Conservation (phyloP, 2,113 vertebrate species). For the Pimephales promelas region DNA sequence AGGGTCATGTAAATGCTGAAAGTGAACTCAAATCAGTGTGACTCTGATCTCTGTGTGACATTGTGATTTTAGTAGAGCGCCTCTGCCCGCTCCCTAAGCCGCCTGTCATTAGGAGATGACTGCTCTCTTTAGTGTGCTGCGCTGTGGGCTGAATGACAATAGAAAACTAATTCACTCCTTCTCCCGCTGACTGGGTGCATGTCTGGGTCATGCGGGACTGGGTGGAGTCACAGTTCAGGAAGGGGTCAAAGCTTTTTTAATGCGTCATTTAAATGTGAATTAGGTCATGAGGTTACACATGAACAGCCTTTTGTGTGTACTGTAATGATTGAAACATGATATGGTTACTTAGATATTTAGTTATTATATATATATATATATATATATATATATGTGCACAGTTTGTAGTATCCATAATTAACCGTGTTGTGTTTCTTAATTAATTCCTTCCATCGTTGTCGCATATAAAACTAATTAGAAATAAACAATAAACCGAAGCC, state of each 20-base stretch:
- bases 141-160: constrained; percentile 51
- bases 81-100: constrained; percentile 26
- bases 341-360: constrained; percentile 32
- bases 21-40: constrained; percentile 38
- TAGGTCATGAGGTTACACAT: constrained; percentile 15
- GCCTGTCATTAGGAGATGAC: constrained; percentile 44
- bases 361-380: no score
- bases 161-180: constrained; percentile 64
- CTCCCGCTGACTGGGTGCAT: constrained; percentile 74
- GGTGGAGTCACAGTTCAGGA: constrained; percentile 58
- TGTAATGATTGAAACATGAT: constrained; percentile 31
- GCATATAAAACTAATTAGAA: constrained; percentile 74
- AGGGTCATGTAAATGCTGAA: constrained; percentile 23
- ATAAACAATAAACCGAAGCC: constrained; percentile 59
- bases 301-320: not conserved
- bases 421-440: constrained; percentile 61
- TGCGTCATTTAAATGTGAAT: constrained; percentile 36
- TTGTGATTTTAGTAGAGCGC: constrained; percentile 27
- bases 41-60: constrained; percentile 24
- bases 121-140: constrained; percentile 31
- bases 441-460: constrained; percentile 71
- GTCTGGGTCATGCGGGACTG: constrained; percentile 72
- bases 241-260: constrained; percentile 42
- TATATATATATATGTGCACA: constrained; percentile 29
- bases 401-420: constrained; percentile 25